Base-by-base conservation (phyloP, 1,140 invertebrate genomes). In the Drosophila mayri region DNA sequence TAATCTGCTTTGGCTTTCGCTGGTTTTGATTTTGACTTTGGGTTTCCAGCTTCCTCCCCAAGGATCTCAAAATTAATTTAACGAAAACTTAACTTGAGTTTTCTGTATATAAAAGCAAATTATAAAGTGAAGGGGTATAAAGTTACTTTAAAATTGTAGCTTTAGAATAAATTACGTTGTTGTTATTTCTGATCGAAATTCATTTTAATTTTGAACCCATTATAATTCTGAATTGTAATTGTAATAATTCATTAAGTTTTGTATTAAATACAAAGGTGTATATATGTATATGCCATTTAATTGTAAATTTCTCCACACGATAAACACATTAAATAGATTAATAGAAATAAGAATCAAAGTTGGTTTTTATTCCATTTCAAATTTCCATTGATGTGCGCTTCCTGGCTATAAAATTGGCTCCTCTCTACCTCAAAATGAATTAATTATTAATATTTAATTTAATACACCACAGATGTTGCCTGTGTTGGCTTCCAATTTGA, bases 1-100 rank as follows among this genome's bases (percentile, higher is more conserved):
- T 86, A 82, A 86, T 87, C 83, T 76, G 71, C 79, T 68, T 73
- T 62, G 79, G 79, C 79, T 76, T 63, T 71, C 28, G 40, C 38
- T 58, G 65, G 67, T 71, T 71, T 58, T 70, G 43, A 49, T 59
- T 72, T 72, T 71, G 32, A 59, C 58, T 71, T 58, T 38, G 20
- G 35, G 20, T 71, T 58, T 57, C 35, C 32, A 58, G 28, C 32
- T 58, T 58, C 40, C 35, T 41, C 47, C 32, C 50, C 16, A 28
- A 11, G 38, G 20, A 32, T 67, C 37, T 46, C 12, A 30, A 25
- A 37, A 14, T 30, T 0, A 60, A 32, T 40, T 32, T 32, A 30
- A 14, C 11, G 28, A 5, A 18, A 28, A 11, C 5, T 18, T 32
- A 0, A 11, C 2, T 18, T 18, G 3, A 32, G 18, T 35, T 14